phyloP scores from a whole-genome alignment of 2,888 invertebrate species.

The Lochmaea crataegi region DNA sequence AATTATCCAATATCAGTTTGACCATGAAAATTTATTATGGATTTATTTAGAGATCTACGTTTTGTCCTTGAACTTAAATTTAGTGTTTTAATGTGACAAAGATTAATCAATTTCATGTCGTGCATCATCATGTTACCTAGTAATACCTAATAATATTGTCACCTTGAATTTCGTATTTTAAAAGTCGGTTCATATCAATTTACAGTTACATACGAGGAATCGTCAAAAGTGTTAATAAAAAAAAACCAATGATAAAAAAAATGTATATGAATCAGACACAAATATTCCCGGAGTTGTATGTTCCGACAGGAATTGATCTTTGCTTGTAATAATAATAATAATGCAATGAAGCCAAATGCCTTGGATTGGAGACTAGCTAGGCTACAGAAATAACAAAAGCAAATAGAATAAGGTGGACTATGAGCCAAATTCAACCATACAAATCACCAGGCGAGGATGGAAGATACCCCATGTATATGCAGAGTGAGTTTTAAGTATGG shows the following conservation, averaged over 20 bases:
- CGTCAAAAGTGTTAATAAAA: background rate
- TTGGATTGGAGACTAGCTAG: too few relatives aligned
- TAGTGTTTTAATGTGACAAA: conserved; percentile 13
- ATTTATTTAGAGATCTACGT: conserved; percentile 47
- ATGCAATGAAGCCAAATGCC: too few relatives aligned
- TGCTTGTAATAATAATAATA: too few relatives aligned
- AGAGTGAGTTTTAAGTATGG: too few relatives aligned
- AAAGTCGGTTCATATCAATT: background rate
- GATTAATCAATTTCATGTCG: background rate
- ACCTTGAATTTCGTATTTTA: background rate
- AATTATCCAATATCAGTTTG: conserved; percentile 62
- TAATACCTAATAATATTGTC: conserved; percentile 1
- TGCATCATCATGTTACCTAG: background rate
- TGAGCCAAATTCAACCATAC: too few relatives aligned
- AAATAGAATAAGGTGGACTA: too few relatives aligned
- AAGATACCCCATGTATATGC: too few relatives aligned
- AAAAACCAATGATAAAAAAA: background rate
- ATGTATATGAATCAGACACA: too few relatives aligned
- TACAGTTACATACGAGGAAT: background rate
- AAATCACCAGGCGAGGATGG: too few relatives aligned
- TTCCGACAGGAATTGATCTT: too few relatives aligned
- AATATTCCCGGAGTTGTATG: too few relatives aligned
- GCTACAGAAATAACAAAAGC: too few relatives aligned
- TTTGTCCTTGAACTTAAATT: conserved; percentile 52
- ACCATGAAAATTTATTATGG: conserved; percentile 60